These are phyloP conservation scores for Felis chaus DNA, from an alignment of 2,113 vertebrate genomes.

Conservation along the genomic window DNA sequence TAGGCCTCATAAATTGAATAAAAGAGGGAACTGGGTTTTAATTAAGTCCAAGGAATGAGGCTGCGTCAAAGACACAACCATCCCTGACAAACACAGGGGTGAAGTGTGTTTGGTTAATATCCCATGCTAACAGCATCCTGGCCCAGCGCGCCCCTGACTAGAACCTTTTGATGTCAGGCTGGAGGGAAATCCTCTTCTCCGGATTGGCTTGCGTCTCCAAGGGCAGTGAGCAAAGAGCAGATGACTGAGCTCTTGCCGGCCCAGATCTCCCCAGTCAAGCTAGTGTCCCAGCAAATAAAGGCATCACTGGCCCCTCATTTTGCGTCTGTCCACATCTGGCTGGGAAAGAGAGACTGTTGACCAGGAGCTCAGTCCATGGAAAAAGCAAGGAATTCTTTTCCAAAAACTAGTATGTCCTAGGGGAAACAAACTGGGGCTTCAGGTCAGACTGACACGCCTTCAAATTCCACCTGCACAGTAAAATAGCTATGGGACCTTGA, in stretches of 20 bases:
- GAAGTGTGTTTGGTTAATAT: constrained; percentile 84
- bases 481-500: background rate
- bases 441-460: background rate
- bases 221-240: constrained; percentile 22
- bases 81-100: constrained; percentile 83
- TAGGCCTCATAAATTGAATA: constrained; percentile 94
- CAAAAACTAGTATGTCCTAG: background rate
- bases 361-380: background rate
- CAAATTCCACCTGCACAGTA: background rate
- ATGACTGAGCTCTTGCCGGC: constrained; percentile 36
- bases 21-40: constrained; percentile 95
- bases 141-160: constrained; percentile 70
- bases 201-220: background rate
- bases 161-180: constrained; percentile 81
- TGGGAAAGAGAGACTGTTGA: background rate
- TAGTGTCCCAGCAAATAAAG: background rate
- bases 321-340: background rate
- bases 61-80: constrained; percentile 86
- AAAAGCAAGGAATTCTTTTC: background rate
- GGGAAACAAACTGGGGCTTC: background rate
- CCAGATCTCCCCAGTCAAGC: background rate
- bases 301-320: background rate
- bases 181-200: constrained; percentile 78
- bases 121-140: constrained; percentile 70
- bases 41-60: constrained; percentile 94